These are phyloP conservation scores for Liopterus haemorrhoidalis DNA, from an alignment of 2,888 invertebrate species.

Conservation along the genomic window DNA sequence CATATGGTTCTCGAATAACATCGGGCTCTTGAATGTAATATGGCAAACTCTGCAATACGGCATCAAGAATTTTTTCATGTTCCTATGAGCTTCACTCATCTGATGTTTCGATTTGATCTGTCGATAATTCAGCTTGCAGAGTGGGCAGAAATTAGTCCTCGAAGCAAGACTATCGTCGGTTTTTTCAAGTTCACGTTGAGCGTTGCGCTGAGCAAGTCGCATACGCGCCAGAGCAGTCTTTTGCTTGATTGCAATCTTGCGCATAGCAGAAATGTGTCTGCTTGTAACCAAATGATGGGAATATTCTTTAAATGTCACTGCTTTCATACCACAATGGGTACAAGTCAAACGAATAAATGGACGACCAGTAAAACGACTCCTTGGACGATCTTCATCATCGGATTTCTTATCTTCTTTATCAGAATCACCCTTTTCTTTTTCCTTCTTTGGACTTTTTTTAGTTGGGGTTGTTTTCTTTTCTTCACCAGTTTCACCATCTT, in stretches of 20 bases:
- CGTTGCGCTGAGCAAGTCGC: conserved; percentile 72
- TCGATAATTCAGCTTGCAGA: conserved; percentile 46
- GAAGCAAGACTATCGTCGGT: conserved; percentile 55
- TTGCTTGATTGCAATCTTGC: conserved; percentile 66
- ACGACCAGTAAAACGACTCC: conserved; percentile 43
- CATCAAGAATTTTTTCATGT: conserved; percentile 78
- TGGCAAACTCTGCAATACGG: conserved; percentile 75
- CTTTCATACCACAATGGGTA: conserved; percentile 70
- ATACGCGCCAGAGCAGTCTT: conserved; percentile 69
- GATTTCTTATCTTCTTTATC: conserved; percentile 36
- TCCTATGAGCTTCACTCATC: conserved; percentile 71
- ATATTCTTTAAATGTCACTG: conserved; percentile 70
- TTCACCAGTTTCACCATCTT: conserved; percentile 38
- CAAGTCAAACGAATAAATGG: conserved; percentile 67
- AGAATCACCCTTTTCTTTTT: conserved; percentile 49
- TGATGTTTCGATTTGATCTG: conserved; percentile 66
- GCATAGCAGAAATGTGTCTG: conserved; percentile 67
- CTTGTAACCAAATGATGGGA: conserved; percentile 65
- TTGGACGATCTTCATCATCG: conserved; percentile 38
- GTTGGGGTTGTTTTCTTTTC: conserved; percentile 38
- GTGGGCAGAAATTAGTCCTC: conserved; percentile 44
- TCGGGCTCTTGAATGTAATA: conserved; percentile 72
- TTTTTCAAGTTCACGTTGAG: conserved; percentile 73
- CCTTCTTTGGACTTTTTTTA: conserved; percentile 43
- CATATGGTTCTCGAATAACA: conserved; percentile 78